Evolutionary conservation across 2,888 invertebrate genomes (phyloP), one percentile per base, ranked within the genome.

Genomic region (Tortricodes alternella): DNA sequence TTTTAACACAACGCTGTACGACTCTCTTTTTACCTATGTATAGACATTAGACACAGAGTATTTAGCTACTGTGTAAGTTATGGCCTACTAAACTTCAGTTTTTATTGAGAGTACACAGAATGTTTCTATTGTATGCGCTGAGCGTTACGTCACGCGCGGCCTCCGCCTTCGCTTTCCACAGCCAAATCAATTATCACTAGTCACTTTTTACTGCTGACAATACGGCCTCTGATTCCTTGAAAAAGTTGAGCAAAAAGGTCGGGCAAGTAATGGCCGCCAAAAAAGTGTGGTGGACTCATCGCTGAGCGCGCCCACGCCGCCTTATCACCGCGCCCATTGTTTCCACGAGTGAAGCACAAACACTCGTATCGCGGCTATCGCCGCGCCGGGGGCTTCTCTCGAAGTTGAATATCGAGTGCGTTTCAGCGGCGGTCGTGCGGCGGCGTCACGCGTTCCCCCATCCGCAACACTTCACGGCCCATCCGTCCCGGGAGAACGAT

Each of bases 391-490:
- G 57, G 35, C 44, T 60, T 49, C 53, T 62, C 61, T 59, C 62
- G 59, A 62, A 60, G 63, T 62, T 61, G 58, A 63, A 65, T 62
- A 60, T 41, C 34, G 52, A 16, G 46, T 53, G 56, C 52, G 43
- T 44, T 41, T 29, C n/a, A 29, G 29, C 44, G 51, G 38, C 50
- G 44, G 44, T 49, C 50, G 51, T 46, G 37, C 53, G 48, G 19
- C 52, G 60, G 38, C 58, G 53, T 49, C 60, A 58, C 46, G 56
- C 58, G 58, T 55, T 50, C 50, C 51, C 50, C 64, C 58, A 65
- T 67, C 65, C 55, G 67, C 48, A 58, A 65, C 63, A 62, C 62
- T 68, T 67, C 53, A 64, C 63, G 61, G 51, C 58, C 57, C 61
- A 61, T 61, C 61, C 46, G 60, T 52, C 57, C 46, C 60, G 58